Evolutionary conservation across 1,140 invertebrate genomes (phyloP).

Genomic region (Eupeodes corollae): DNA sequence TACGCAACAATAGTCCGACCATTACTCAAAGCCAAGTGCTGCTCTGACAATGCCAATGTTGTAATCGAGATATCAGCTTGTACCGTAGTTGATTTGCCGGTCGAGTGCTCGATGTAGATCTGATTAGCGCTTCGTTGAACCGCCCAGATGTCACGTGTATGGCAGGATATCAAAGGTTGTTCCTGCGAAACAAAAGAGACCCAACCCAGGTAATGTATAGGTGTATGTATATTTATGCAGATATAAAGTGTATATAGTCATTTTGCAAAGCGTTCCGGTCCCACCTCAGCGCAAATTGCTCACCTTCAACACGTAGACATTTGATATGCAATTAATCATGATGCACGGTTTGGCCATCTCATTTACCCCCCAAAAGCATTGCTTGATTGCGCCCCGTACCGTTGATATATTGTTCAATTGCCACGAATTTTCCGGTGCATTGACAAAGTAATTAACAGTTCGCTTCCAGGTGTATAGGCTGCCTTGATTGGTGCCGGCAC

Average conservation of each 20-base stretch:
- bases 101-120: slow-evolving; percentile 45
- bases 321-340: slow-evolving; percentile 74
- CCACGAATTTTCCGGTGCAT: slow-evolving; percentile 48
- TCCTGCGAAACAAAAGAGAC: slow-evolving; percentile 10
- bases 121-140: slow-evolving; percentile 55
- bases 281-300: background rate
- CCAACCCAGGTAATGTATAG: background rate
- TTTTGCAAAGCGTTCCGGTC: background rate
- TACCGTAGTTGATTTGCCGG: slow-evolving; percentile 44
- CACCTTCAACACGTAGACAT: slow-evolving; percentile 63
- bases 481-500: slow-evolving; percentile 84
- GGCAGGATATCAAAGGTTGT: slow-evolving; percentile 25
- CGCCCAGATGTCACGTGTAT: slow-evolving; percentile 57
- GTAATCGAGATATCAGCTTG: slow-evolving; percentile 71
- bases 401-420: slow-evolving; percentile 50
- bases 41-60: slow-evolving; percentile 62
- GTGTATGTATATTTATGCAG: background rate
- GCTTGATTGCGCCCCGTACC: slow-evolving; percentile 59
- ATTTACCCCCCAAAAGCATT: slow-evolving; percentile 60
- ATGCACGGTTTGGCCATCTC: slow-evolving; percentile 57
- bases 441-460: slow-evolving; percentile 37
- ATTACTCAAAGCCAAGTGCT: slow-evolving; percentile 70
- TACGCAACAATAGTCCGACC: slow-evolving; percentile 43
- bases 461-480: slow-evolving; percentile 78
- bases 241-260: background rate